Conservation (phyloP, 35 echinoderm and acorn worm genomes). For the Lytechinus variegatus region DNA sequence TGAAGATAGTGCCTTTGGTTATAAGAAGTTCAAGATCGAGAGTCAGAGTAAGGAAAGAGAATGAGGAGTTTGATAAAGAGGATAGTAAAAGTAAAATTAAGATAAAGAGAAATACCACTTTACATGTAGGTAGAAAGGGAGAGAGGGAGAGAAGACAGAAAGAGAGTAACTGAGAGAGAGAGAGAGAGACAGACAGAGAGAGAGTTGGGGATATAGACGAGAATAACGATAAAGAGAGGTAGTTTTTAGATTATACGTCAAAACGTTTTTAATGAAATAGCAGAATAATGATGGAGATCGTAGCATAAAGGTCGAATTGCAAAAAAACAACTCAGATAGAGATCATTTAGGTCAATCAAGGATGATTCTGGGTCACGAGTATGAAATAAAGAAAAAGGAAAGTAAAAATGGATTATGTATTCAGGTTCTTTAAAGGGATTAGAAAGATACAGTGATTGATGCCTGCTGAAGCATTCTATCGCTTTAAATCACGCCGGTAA, state of each 20-base stretch:
- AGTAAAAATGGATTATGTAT: not conserved
- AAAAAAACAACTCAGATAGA: too few relatives aligned
- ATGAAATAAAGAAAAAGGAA: not conserved
- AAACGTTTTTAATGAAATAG: too few relatives aligned
- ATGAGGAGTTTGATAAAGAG: too few relatives aligned
- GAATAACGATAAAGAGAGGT: too few relatives aligned
- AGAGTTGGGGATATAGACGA: too few relatives aligned
- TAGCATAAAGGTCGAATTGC: too few relatives aligned
- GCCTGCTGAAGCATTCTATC: not conserved
- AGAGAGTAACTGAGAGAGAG: not conserved
- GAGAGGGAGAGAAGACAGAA: not conserved
- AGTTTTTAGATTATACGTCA: too few relatives aligned
- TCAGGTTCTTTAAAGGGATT: not conserved
- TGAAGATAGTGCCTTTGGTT: not conserved
- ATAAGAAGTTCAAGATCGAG: not conserved
- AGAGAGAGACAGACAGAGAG: not conserved
- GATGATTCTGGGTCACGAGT: not conserved
- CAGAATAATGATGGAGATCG: too few relatives aligned
- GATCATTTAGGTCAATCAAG: not conserved
- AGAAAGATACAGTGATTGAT: not conserved
- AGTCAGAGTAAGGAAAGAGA: not conserved
- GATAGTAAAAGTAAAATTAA: too few relatives aligned
- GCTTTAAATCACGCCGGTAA: not conserved
- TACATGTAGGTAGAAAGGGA: not conserved
- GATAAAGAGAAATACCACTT: too few relatives aligned